phyloP scores from a whole-genome alignment of 2,797 vertebrate species.

The Sphenodon punctatus region DNA sequence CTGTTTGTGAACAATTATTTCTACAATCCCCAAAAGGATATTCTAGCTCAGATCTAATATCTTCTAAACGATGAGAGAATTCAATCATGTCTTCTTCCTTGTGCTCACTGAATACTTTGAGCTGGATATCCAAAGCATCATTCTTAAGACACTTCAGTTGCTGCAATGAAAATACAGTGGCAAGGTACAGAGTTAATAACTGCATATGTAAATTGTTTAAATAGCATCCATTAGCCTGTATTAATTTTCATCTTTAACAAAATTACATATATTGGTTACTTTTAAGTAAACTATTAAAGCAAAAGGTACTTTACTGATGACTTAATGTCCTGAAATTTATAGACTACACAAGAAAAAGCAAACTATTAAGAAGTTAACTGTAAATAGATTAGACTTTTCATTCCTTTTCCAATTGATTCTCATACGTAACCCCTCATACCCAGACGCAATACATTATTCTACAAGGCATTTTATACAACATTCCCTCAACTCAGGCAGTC shows the following conservation, averaged over 20 bases:
- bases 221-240: not conserved
- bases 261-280: not conserved
- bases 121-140: constrained; percentile 95
- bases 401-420: constrained; percentile 50
- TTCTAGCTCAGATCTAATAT: constrained; percentile 93
- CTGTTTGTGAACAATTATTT: not conserved
- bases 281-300: constrained; percentile 11
- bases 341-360: not conserved
- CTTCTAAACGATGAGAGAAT: constrained; percentile 92
- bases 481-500: constrained; percentile 50
- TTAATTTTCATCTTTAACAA: not conserved
- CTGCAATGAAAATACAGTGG: constrained; percentile 68
- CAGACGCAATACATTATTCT: constrained; percentile 50
- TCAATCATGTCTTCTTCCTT: constrained; percentile 97
- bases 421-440: not conserved
- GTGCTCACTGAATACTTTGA: constrained; percentile 96
- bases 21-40: constrained; percentile 86
- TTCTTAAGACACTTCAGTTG: constrained; percentile 84
- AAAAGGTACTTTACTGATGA: not conserved
- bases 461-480: constrained; percentile 59
- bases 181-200: not conserved
- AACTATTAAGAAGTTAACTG: too few relatives aligned
- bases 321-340: not conserved
- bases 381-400: constrained; percentile 14
- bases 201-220: not conserved